Base-by-base conservation (phyloP, 2,113 vertebrate genomes). In the Cyphomyrus plagiostoma region DNA sequence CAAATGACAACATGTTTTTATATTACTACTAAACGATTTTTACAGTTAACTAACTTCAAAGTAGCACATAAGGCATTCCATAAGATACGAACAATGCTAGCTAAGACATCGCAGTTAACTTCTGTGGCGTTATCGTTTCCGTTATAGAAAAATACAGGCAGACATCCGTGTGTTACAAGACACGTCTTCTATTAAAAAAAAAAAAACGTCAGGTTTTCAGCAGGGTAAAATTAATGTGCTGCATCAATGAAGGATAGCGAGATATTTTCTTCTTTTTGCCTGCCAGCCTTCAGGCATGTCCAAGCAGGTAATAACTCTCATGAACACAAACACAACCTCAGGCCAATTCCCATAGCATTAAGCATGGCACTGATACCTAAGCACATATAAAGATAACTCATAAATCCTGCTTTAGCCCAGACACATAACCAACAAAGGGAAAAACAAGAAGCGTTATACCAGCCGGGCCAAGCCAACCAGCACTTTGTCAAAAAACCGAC, bases 301-400 rank as follows among this genome's bases (percentile, higher is more conserved):
- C 39, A 62, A 82, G 86, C 89, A 88, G 50, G 89, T 77, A 88
- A 83, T 88, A 88, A 83, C 39, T 90, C 86, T 88, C 70, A 26
- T 17, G 15, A 90, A 90, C 89, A 49, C 50, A 62, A 50, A 83
- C 53, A 89, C 21, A 42, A 89, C 80, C 89, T 42, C 53, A 26
- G 89, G 89, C 77, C 89, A 85, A 62, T 85, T 89, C 89, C 89
- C 80, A 89, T 8, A 85, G 26, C n/a, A 17, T 15, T 17, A 58
- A 52, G 52, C 30, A 15, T 13, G 23, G 50, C 19, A 11, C 52
- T 85, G 7, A 70, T 23, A 85, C 23, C 50, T 17, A 62, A 46
- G 85, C 17, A 87, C 58, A 53, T 53, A 90, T 50, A 48, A 80
- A 49, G 89, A 19, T 46, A 62, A 86, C 50, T 39, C 70, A 35